Conservation (phyloP, 2,888 invertebrate genomes). For the Caenorhabditis sp. region DNA sequence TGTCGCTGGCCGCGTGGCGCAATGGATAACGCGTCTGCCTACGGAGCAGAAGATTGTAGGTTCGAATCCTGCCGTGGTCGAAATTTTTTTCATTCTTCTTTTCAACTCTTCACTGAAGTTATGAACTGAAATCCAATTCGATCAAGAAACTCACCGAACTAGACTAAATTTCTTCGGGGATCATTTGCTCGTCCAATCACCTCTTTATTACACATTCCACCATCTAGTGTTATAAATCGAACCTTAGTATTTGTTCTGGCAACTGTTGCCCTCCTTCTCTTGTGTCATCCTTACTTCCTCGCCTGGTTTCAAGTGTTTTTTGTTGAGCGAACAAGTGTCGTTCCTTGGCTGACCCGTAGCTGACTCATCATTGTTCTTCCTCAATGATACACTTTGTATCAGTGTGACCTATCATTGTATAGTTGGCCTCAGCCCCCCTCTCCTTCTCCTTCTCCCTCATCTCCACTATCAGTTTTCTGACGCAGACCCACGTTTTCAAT, state of each 20-base stretch:
- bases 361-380: slow-evolving; percentile 32
- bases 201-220: slow-evolving; percentile 5
- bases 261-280: slow-evolving; percentile 13
- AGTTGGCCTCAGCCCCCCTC: not conserved
- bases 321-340: slow-evolving; percentile 35
- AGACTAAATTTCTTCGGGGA: not conserved
- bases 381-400: slow-evolving; percentile 5
- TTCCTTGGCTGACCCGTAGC: not conserved
- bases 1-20: slow-evolving; percentile 73
- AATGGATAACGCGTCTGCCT: slow-evolving; percentile 83
- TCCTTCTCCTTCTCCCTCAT: no score
- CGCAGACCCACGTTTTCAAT: not conserved
- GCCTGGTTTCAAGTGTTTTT: slow-evolving; percentile 60
- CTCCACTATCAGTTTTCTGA: not conserved
- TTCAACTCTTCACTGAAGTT: no score
- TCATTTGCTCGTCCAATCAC: not conserved
- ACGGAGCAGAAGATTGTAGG: slow-evolving; percentile 84
- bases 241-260: slow-evolving; percentile 24
- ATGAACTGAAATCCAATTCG: no score
- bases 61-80: slow-evolving; percentile 83
- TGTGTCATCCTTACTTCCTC: slow-evolving; percentile 17
- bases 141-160: no score
- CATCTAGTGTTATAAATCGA: slow-evolving; percentile 32
- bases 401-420: not conserved
- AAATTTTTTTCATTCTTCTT: slow-evolving; percentile 56